Percentiles rank a stretch among this genome's conserved stretches.
Evolutionary conservation across 2,797 vertebrate genomes (phyloP).

Genomic region (Luscinia megarhynchos): DNA sequence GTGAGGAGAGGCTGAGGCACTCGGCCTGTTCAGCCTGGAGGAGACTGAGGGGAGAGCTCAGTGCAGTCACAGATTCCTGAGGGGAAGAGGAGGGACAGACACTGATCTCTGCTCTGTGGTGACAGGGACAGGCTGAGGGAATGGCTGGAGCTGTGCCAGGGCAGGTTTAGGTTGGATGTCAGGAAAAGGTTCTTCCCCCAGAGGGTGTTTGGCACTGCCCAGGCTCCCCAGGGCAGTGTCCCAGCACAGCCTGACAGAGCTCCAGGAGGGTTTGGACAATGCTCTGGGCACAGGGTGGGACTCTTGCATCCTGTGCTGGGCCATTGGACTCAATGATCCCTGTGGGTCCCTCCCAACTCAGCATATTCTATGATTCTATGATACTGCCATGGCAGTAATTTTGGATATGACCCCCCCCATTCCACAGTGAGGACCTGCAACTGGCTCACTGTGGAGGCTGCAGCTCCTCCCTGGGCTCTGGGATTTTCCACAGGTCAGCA

Average conservation of each 20-base stretch:
- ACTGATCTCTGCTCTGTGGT: neutral
- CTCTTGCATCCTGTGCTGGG: too few species aligned
- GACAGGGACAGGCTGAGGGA: neutral
- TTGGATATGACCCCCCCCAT: neutral
- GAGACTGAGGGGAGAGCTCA: neutral
- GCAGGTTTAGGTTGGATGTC: neutral
- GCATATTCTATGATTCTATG: neutral
- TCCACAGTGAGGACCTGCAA: neutral
- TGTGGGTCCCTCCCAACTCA: neutral
- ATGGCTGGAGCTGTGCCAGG: neutral
- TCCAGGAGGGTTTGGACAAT: neutral
- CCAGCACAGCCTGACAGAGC: neutral
- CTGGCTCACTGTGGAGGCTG: neutral
- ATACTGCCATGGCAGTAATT: neutral
- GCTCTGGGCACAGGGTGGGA: neutral
- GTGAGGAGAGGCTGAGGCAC: neutral
- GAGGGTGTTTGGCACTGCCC: neutral
- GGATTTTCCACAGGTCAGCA: neutral
- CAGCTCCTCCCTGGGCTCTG: neutral
- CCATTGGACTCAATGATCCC: neutral
- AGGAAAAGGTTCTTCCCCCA: neutral
- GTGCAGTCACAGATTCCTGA: neutral
- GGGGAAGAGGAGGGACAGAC: neutral
- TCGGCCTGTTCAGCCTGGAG: neutral
- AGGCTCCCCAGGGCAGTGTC: neutral